Evolutionary conservation across 2,888 invertebrate genomes (phyloP), one percentile per base, ranked within the genome.

Genomic region (Macaria notata): DNA sequence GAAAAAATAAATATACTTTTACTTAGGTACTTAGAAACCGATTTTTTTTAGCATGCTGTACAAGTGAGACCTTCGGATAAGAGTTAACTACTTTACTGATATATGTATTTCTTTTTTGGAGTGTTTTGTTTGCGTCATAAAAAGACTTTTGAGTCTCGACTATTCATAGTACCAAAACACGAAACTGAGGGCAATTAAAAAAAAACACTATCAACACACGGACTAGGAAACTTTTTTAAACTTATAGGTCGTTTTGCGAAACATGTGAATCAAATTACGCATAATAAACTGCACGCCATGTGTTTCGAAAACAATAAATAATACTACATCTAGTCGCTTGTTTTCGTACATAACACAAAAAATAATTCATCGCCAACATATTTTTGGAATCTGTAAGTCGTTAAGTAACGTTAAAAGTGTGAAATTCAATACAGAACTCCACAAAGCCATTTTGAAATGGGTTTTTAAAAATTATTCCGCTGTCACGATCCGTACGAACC

Each of bases 391-490:
- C 80, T 79, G 81, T 83, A 81, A 81, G 73, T 65, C 75, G 69
- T 75, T 71, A 73, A 77, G 64, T 56, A 74, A 61, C 63, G 65
- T 70, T 72, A 79, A 72, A 79, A 77, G 79, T 75, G 81, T 85
- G 81, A 86, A 78, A 84, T 86, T 83, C 74, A 85, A 87, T 85
- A 86, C 80, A 79, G 78, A 77, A 80, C 78, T 72, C 74, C 70
- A 55, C 71, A 76, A 84, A 84, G 83, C 78, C 78, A 64, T 70
- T 76, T 78, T 73, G 80, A 72, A 76, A 75, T 76, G 73, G 81
- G 76, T 73, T 73, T 73, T 71, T 77, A 75, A 71, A 80, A 84
- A 78, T 76, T 80, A 81, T 83, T 84, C 77, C 80, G 79, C 81
- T 86, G 87, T 88, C 86, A 83, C 81, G 47, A 48, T 54, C 59